Base-by-base conservation (phyloP, 2,888 invertebrate genomes). In the Xestobium rufovillosum region DNA sequence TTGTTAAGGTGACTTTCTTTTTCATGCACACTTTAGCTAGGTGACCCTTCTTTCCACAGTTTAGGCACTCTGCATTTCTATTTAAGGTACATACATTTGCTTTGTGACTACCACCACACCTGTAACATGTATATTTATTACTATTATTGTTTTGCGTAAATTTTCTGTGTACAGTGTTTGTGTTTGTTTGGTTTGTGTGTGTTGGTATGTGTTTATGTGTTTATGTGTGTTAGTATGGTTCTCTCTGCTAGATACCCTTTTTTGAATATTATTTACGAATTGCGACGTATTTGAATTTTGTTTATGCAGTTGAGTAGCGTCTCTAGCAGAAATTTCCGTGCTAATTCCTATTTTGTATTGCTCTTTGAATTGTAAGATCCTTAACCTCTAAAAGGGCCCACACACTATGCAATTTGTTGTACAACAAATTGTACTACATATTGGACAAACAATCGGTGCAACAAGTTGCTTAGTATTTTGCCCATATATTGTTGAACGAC, bases 331-430 rank as follows among this genome's bases (percentile, higher is more conserved):
- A 8, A 19, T n/a, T 41, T 52, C 51, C 43, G 51, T 50, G 10
- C 50, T 42, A n/a, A 39, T 41, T 11, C 54, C 50, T 19, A 45
- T 48, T 12, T 48, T n/a, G 43, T 14, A 49, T 10, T 11, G 54
- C 54, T 13, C 27, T 45, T 4, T 49, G 41, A 4, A 49, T 30
- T 2, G 47, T 47, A 30, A 53, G 31, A 17, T 50, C 35, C 26
- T 42, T 44, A 16, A 36, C 39, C 37, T 55, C 51, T n/a, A n/a
- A n/a, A n/a, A n/a, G n/a, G n/a, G n/a, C n/a, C n/a, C n/a, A n/a
- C n/a, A n/a, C n/a, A n/a, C n/a, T n/a, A n/a, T n/a, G n/a, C n/a
- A n/a, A n/a, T n/a, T n/a, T n/a, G n/a, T n/a, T n/a, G n/a, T n/a
- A n/a, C n/a, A n/a, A n/a, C n/a, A n/a, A n/a, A n/a, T n/a, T n/a